A percentile compares a stretch with the other conserved stretches of the same genome.
Conservation (phyloP, 2,888 invertebrate genomes). For the Smittia sp. region DNA sequence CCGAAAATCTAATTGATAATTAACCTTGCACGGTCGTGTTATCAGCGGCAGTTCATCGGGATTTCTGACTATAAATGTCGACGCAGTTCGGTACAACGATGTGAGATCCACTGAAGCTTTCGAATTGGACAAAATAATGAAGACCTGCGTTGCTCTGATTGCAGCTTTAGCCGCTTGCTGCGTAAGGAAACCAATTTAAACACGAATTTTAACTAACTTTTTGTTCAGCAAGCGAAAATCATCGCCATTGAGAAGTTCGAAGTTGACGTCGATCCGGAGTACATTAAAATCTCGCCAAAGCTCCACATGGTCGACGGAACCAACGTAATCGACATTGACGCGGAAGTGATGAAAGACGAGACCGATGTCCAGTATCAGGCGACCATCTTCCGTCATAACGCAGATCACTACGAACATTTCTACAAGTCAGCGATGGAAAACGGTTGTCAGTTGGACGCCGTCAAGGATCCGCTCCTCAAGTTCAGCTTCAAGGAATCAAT, state of each 20-base stretch:
- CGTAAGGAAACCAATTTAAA: not conserved
- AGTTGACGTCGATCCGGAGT: constrained; percentile 32
- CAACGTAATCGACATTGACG: not conserved
- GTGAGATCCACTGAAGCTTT: too few species aligned
- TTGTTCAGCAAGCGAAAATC: not conserved
- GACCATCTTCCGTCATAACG: constrained; percentile 2
- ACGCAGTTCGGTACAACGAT: too few species aligned
- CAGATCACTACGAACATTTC: constrained; percentile 14
- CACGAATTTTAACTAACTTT: not conserved
- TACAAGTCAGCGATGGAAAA: constrained; percentile 3
- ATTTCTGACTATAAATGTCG: too few species aligned
- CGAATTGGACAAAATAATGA: not conserved
- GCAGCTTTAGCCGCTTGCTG: too few species aligned
- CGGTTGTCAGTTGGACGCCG: not conserved
- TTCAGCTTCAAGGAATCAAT: constrained; percentile 26
- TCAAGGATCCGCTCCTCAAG: constrained; percentile 28
- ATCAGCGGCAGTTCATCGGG: too few species aligned
- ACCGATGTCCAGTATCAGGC: constrained; percentile 5
- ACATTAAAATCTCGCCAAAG: not conserved
- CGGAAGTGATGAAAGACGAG: not conserved
- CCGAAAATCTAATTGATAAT: too few species aligned
- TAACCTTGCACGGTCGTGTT: too few species aligned
- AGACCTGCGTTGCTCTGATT: not conserved
- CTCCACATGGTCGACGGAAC: not conserved
- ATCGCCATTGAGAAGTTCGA: constrained; percentile 22